Base-by-base conservation (phyloP, 2,113 vertebrate species). In the Sinocyclocheilus anshuiensis region DNA sequence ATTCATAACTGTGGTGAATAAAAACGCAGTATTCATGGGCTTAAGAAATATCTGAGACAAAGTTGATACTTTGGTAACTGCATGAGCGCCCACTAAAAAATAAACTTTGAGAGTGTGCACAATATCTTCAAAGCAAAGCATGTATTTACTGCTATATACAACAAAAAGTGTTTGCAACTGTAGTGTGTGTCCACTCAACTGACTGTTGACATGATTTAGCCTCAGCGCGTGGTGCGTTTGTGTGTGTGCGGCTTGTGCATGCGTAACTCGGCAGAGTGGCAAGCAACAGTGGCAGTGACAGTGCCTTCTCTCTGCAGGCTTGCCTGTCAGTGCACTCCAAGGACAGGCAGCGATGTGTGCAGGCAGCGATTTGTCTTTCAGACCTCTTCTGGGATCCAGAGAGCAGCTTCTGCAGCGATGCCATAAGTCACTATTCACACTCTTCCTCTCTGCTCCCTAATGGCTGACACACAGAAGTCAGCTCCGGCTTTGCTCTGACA, bases 61-160 rank as follows among this genome's bases (percentile, higher is more conserved):
- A 69, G 11, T 7, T 57, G 53, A 20, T 57, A 20, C 53, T 7
- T 13, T 69, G 67, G 15, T 26, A 69, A 69, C 26, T 20, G 75
- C 45, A 48, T 18, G 6, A 77, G 42, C 39, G 39, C 39, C 39
- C 39, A 39, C 39, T 33, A 5, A 39, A 6, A 39, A 7, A 42
- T 50, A 45, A 42, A 74, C 71, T 76, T 50, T 65, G 53, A 33
- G 33, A 72, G 24, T 65, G 36, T 74, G 50, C 59, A 63, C 79
- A 76, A 65, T 2, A 18, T 76, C 79, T 91, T 90, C 89, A 91
- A 89, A 69, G 78, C 80, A 69, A 84, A 85, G 87, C 0, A 92
- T 45, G 86, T 33, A 71, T 93, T 93, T 4, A 89, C 91, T 82
- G 88, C 90, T 89, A 93, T 92, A 91, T 89, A 93, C 89, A 93